phyloP scores from a whole-genome alignment of 2,113 vertebrate species.

The Anguilla japonica region DNA sequence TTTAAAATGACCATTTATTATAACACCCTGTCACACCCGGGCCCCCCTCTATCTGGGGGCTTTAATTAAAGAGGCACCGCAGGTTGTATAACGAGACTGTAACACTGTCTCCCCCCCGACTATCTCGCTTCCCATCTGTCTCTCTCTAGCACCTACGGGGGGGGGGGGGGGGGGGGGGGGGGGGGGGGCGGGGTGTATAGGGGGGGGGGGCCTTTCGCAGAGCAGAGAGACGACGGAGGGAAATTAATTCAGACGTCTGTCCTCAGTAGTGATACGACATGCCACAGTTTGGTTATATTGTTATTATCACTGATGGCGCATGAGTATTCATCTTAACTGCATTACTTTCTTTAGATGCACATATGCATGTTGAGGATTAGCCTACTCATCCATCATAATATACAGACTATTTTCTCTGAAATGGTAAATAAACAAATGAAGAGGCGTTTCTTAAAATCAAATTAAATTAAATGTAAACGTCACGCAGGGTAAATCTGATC shows the following conservation, averaged over 20 bases:
- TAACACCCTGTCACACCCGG: conserved; percentile 38
- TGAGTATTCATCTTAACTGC: neutral
- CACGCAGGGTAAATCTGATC: neutral
- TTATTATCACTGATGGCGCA: neutral
- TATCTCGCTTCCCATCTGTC: conserved; percentile 49
- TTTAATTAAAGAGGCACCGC: conserved; percentile 46
- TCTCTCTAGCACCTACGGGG: conserved; percentile 26
- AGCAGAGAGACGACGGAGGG: neutral
- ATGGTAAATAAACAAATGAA: neutral
- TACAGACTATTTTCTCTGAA: neutral
- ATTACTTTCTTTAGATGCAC: neutral
- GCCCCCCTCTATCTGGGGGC: conserved; percentile 44
- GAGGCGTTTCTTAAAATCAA: neutral
- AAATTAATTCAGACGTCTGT: neutral
- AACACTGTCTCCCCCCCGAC: conserved; percentile 37
- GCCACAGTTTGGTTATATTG: neutral
- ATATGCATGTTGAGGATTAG: neutral
- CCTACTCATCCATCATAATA: neutral
- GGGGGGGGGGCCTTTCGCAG: neutral
- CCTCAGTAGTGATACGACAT: neutral
- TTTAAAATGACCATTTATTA: conserved; percentile 55
- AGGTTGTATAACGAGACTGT: conserved; percentile 63
- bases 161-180: too few species aligned
- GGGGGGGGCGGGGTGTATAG: neutral
- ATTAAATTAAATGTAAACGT: neutral